A percentile compares a stretch with the other conserved stretches of the same genome.
phyloP scores from a whole-genome alignment of 1,140 invertebrate genomes.

The Antheraea pernyi region DNA sequence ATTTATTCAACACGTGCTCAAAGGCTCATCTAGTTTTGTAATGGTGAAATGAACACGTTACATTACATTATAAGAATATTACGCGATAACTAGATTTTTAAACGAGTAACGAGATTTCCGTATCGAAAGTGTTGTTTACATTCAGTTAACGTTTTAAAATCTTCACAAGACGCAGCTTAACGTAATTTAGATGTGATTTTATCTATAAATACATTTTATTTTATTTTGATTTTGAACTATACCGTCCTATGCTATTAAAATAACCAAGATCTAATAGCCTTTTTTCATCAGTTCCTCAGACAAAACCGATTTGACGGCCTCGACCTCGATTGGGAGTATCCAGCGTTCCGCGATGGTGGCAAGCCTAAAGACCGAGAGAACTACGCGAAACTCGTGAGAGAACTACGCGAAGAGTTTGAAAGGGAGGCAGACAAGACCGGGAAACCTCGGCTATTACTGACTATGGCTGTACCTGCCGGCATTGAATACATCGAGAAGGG shows the following conservation, averaged over 20 bases:
- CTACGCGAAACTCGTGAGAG: constrained; percentile 94
- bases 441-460: constrained; percentile 89
- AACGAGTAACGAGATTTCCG: too few relatives aligned
- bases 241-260: too few relatives aligned
- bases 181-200: too few relatives aligned
- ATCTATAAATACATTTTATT: too few relatives aligned
- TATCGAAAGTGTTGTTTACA: too few relatives aligned
- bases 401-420: constrained; percentile 94
- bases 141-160: too few relatives aligned
- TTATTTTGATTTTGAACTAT: neutral
- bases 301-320: constrained; percentile 97
- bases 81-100: too few relatives aligned
- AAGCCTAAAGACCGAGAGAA: constrained; percentile 94
- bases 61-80: too few relatives aligned
- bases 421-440: constrained; percentile 90
- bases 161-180: too few relatives aligned
- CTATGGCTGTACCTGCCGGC: constrained; percentile 96
- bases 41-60: too few relatives aligned
- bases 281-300: constrained; percentile 84
- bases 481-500: constrained; percentile 96
- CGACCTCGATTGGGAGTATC: constrained; percentile 98
- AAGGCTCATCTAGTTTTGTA: too few relatives aligned
- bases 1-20: too few relatives aligned
- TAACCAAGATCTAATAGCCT: neutral
- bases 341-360: constrained; percentile 93